Conservation (phyloP, 1,140 invertebrate species). For the Diachasma alloeum region DNA sequence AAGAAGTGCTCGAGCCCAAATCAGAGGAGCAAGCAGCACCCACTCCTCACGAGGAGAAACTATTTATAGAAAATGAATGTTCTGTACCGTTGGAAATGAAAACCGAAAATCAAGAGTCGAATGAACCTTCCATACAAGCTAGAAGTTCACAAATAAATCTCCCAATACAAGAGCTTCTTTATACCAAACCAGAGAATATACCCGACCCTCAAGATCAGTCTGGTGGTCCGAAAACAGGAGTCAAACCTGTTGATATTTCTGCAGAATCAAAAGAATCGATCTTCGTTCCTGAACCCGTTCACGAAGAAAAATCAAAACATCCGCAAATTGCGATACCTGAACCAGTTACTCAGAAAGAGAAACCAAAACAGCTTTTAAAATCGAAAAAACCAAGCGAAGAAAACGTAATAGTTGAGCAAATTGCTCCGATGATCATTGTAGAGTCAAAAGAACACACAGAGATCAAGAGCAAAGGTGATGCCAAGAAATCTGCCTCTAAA, state of each 20-base stretch:
- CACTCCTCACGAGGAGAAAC: no score
- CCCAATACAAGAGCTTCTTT: neutral
- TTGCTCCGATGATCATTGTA: neutral
- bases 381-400: slow-evolving; percentile 18
- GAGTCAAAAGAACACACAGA: slow-evolving; percentile 14
- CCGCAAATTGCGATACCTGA: neutral
- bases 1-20: no score
- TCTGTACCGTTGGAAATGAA: no score
- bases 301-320: no score
- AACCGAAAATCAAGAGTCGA: no score
- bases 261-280: neutral
- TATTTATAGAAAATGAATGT: no score
- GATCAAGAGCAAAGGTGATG: neutral
- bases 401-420: slow-evolving; percentile 15
- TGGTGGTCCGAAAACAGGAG: neutral
- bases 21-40: no score
- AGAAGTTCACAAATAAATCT: neutral
- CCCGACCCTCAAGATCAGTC: no score
- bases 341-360: neutral
- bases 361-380: neutral
- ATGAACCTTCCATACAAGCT: no score
- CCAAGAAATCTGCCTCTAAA: neutral
- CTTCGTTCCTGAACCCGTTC: no score
- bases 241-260: slow-evolving; percentile 12
- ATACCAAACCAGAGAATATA: neutral